Conservation (phyloP, 2,888 invertebrate species). For the Protonemura montana region DNA sequence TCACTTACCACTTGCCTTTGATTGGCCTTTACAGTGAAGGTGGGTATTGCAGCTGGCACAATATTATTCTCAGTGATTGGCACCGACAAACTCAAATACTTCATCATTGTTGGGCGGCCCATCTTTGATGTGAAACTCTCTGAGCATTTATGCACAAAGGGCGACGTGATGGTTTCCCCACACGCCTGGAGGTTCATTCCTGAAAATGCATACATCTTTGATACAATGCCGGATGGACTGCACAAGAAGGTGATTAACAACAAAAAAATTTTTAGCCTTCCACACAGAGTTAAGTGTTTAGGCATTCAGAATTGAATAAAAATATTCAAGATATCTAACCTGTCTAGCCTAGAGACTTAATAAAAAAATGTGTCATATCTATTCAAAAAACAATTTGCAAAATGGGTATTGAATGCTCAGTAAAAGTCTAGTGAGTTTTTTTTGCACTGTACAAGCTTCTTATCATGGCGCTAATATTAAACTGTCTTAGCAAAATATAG, state of each 20-base stretch:
- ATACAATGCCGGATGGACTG: constrained; percentile 52
- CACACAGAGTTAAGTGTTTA: too few species aligned
- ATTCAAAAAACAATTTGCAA: too few species aligned
- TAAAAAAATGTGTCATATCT: too few species aligned
- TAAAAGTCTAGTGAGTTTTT: too few species aligned
- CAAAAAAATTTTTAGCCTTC: too few species aligned
- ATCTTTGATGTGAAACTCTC: constrained; percentile 66
- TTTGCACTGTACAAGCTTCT: too few species aligned
- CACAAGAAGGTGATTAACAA: constrained; percentile 34
- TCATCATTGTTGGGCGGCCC: constrained; percentile 69
- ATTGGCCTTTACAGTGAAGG: constrained; percentile 62
- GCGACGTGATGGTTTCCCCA: constrained; percentile 68
- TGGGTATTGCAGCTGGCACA: constrained; percentile 69
- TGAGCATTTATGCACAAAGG: constrained; percentile 61
- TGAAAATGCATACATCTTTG: constrained; percentile 66
- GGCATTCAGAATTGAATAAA: too few species aligned
- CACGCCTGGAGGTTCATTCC: constrained; percentile 69
- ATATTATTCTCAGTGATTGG: constrained; percentile 68
- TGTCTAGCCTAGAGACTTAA: too few species aligned
- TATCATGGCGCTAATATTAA: too few species aligned
- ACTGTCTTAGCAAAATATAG: too few species aligned
- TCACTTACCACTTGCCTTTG: background rate
- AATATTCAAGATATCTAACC: too few species aligned
- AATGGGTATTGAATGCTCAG: too few species aligned
- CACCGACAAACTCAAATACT: constrained; percentile 62